phyloP scores from a whole-genome alignment of 2,888 invertebrate genomes.

The Fragum fragum region DNA sequence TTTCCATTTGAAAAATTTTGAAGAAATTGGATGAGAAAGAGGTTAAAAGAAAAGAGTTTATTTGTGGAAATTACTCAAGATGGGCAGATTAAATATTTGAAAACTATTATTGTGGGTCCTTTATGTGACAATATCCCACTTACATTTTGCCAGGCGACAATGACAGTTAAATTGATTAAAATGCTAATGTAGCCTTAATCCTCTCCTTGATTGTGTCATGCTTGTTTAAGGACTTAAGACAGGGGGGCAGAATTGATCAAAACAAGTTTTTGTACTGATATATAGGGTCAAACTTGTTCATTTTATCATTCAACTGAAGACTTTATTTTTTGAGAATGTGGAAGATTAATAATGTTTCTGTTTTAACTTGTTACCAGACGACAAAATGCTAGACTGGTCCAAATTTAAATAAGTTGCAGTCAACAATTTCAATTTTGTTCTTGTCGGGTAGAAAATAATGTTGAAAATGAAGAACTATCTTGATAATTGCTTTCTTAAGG shows the following conservation, averaged over 20 bases:
- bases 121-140: constrained; percentile 17
- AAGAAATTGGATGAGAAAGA: neutral
- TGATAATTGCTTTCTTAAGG: too few species aligned
- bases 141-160: neutral
- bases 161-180: constrained; percentile 15
- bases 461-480: too few species aligned
- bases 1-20: neutral
- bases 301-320: neutral
- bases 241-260: neutral
- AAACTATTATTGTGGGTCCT: neutral
- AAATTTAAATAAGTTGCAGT: too few species aligned
- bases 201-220: constrained; percentile 18
- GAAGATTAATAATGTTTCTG: too few species aligned
- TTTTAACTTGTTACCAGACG: too few species aligned
- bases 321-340: too few species aligned
- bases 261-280: neutral
- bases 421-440: too few species aligned
- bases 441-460: too few species aligned
- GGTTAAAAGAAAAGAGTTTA: neutral
- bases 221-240: neutral
- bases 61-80: neutral
- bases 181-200: constrained; percentile 9
- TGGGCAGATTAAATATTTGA: constrained; percentile 27
- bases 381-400: too few species aligned
- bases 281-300: neutral